These are phyloP conservation scores for Diplodus sargus DNA, from an alignment of 2,797 vertebrate genomes.

Conservation along the genomic window DNA sequence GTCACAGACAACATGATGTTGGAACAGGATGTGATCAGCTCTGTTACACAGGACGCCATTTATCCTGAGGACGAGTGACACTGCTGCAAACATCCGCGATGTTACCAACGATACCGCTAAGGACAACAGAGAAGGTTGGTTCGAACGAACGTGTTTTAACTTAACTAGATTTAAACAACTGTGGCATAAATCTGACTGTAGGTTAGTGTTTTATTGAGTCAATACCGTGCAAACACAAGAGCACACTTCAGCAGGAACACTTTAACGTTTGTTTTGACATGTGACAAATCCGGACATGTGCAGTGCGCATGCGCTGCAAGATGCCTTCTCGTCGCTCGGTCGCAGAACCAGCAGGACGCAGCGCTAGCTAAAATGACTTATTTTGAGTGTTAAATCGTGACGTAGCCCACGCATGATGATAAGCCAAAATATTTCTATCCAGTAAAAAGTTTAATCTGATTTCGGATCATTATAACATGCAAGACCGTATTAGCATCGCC, in stretches of 20 bases:
- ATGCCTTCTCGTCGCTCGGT: not conserved
- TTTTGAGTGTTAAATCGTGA: not conserved
- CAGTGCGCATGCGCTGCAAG: slow-evolving; percentile 69
- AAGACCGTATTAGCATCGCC: not conserved
- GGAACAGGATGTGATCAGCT: slow-evolving; percentile 56
- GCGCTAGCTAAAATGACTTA: too few species aligned
- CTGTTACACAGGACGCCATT: slow-evolving; percentile 72
- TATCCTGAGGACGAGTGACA: slow-evolving; percentile 18
- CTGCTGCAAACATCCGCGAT: not conserved
- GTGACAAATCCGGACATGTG: slow-evolving; percentile 54
- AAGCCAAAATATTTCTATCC: not conserved
- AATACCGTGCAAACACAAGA: not conserved
- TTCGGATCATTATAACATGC: not conserved
- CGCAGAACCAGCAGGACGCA: accelerated
- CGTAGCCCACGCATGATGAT: not conserved
- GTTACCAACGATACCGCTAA: not conserved
- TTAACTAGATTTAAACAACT: not conserved
- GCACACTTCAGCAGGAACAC: slow-evolving; percentile 31
- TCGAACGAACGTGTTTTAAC: not conserved
- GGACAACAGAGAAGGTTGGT: not conserved
- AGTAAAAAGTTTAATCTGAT: not conserved
- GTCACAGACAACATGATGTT: slow-evolving; percentile 67
- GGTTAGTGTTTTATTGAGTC: accelerated
- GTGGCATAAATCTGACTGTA: not conserved
- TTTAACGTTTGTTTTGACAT: slow-evolving; percentile 72